These are phyloP conservation scores for Bicyclus anynana DNA, from an alignment of 1,140 invertebrate genomes.

Conservation along the genomic window DNA sequence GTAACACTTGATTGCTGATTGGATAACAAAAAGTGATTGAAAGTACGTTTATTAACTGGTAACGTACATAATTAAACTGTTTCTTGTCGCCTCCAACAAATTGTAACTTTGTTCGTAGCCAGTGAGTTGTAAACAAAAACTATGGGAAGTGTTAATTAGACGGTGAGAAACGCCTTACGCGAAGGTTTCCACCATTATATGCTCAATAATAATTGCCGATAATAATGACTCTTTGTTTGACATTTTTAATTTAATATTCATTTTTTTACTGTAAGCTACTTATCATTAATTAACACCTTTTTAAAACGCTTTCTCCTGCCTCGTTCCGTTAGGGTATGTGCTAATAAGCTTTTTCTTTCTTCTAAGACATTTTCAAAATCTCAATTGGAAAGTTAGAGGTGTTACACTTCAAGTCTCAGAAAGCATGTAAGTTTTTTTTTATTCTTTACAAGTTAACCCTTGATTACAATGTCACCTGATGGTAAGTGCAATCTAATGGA, in stretches of 20 bases:
- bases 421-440: no score
- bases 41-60: neutral
- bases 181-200: constrained; percentile 9
- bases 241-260: neutral
- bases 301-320: no score
- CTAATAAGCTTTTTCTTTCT: no score
- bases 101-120: neutral
- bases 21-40: neutral
- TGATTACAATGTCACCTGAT: no score
- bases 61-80: neutral
- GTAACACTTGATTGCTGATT: neutral
- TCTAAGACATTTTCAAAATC: no score
- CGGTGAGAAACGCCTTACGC: constrained; percentile 15
- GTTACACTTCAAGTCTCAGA: no score
- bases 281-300: neutral
- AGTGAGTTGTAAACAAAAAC: constrained; percentile 6
- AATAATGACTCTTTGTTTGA: neutral
- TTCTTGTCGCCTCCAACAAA: neutral
- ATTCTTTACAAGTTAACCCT: no score
- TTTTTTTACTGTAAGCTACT: neutral
- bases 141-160: constrained; percentile 17
- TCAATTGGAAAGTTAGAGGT: no score
- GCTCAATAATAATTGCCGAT: neutral
- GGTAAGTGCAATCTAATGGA: no score
- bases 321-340: no score